Evolutionary conservation across 2,113 vertebrate genomes (phyloP).

Genomic region (Cyphotilapia sp.): DNA sequence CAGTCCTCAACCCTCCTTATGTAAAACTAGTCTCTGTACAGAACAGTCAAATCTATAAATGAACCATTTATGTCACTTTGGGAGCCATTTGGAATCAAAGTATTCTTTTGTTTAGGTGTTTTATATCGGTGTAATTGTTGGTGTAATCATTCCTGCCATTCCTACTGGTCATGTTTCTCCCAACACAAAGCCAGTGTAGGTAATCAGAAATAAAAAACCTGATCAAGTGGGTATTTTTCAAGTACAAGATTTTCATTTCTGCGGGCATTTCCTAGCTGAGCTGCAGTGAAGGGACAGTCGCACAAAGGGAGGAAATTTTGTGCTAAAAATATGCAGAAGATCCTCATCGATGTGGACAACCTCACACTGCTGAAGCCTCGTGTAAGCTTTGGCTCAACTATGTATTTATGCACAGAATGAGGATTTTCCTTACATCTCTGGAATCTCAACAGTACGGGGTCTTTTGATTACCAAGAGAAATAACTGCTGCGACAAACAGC

Average conservation of each 20-base stretch:
- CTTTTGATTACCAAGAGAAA: neutral
- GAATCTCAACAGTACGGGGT: neutral
- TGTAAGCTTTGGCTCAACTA: neutral
- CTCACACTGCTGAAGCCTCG: neutral
- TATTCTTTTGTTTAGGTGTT: neutral
- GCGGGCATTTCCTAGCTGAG: neutral
- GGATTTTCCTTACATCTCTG: neutral
- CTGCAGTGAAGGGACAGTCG: neutral
- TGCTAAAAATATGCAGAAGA: neutral
- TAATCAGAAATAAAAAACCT: accelerated
- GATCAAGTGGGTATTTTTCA: neutral
- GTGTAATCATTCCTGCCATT: neutral
- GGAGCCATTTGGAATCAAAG: neutral
- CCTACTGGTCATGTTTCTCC: accelerated
- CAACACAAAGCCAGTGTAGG: neutral
- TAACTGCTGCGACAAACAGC: neutral
- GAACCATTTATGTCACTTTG: neutral
- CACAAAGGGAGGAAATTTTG: neutral
- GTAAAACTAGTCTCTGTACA: neutral
- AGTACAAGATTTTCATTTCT: neutral
- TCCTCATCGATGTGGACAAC: neutral
- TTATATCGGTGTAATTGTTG: neutral
- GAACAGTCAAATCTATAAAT: neutral
- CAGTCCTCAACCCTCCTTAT: neutral
- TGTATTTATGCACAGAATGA: neutral